phyloP scores from a whole-genome alignment of 2,797 vertebrate species.

The Heterohyrax brucei region DNA sequence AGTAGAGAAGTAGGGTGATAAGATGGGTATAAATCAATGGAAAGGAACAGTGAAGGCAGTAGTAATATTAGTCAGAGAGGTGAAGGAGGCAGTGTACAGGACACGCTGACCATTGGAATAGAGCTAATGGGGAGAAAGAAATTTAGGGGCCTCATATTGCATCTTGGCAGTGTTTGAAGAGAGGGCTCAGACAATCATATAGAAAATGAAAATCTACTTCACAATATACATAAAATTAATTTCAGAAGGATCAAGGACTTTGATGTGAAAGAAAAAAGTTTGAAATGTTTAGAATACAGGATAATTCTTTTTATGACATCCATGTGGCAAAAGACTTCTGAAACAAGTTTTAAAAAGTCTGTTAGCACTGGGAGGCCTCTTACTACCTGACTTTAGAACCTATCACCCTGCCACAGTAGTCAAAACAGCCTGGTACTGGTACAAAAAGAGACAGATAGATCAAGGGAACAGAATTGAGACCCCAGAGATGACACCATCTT shows the following conservation, averaged over 20 bases:
- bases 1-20: background rate
- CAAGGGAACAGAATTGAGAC: too few species aligned
- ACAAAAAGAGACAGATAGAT: too few species aligned
- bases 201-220: conserved; percentile 49
- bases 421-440: too few species aligned
- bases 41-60: background rate
- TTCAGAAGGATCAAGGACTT: conserved; percentile 1
- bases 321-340: background rate
- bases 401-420: too few species aligned
- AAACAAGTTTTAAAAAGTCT: background rate
- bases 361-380: background rate
- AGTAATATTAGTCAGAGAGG: background rate
- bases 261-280: background rate
- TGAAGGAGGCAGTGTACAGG: background rate
- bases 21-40: background rate
- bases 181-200: background rate
- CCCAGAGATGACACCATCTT: too few species aligned
- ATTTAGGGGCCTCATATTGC: background rate
- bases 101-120: background rate
- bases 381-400: too few species aligned
- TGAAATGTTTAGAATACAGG: background rate
- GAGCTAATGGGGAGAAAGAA: background rate
- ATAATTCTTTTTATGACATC: conserved; percentile 30
- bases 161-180: background rate
- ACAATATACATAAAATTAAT: conserved; percentile 1